A percentile compares a stretch with the other conserved stretches of the same genome.
These are phyloP conservation scores for Heliconius ethilla DNA, from an alignment of 2,888 invertebrate species.

Conservation along the genomic window DNA sequence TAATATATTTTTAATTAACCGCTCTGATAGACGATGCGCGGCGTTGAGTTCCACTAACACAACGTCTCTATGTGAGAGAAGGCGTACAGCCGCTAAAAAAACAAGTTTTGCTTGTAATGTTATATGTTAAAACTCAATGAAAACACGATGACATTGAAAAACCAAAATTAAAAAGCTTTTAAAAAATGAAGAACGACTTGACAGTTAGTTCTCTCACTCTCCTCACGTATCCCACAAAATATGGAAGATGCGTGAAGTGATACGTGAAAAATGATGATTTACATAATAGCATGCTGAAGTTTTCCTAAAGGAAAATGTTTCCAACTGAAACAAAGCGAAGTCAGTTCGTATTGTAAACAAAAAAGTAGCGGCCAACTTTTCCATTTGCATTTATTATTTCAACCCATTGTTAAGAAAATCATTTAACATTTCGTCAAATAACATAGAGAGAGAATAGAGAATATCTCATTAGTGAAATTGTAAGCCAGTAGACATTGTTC, in stretches of 20 bases:
- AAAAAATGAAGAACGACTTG: no score
- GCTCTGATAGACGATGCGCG: no score
- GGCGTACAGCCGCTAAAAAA: no score
- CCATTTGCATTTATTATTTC: background rate
- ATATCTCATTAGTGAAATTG: conserved; percentile 31
- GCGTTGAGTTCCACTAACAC: no score
- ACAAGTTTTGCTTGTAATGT: no score
- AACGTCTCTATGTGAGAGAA: no score
- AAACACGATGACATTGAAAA: background rate
- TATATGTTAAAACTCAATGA: background rate
- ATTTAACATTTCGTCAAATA: conserved; percentile 11
- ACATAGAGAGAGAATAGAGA: background rate
- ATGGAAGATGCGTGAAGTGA: background rate
- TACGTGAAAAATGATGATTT: background rate
- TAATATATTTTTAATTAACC: no score
- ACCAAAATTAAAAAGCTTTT: no score
- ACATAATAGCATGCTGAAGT: background rate
- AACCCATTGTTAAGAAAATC: background rate
- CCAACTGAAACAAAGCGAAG: background rate
- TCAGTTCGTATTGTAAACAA: background rate
- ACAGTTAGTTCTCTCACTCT: background rate
- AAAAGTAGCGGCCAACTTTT: background rate
- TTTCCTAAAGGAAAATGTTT: background rate
- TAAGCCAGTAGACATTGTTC: conserved; percentile 29
- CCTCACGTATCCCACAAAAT: background rate